Percentiles rank a stretch among this genome's conserved stretches.
phyloP scores from a whole-genome alignment of 2,113 vertebrate species.

The Oriolus oriolus region DNA sequence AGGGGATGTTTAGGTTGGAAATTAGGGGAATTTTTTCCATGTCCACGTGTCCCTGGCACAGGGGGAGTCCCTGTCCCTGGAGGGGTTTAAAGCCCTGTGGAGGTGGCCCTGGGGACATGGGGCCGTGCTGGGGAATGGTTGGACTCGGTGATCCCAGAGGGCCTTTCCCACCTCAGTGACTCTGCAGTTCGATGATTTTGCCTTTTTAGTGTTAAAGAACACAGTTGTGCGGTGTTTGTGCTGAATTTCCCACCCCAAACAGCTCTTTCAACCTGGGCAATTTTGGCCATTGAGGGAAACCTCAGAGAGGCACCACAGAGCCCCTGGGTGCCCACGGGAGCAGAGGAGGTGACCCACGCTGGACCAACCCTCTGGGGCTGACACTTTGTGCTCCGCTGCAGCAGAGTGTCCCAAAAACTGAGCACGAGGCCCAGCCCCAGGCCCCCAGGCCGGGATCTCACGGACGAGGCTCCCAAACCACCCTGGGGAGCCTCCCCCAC shows the following conservation, averaged over 20 bases:
- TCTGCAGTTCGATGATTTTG: background rate
- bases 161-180: background rate
- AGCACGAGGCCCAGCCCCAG: background rate
- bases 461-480: fast-evolving
- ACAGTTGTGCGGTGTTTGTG: background rate
- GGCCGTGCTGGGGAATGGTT: background rate
- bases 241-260: background rate
- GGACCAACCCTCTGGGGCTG: background rate
- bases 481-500: background rate
- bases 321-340: fast-evolving
- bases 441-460: background rate
- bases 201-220: background rate
- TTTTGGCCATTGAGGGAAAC: background rate
- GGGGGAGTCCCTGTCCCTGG: background rate
- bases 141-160: background rate
- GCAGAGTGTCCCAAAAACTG: background rate
- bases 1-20: background rate
- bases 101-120: background rate
- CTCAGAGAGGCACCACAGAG: background rate
- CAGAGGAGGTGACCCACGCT: fast-evolving
- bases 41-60: background rate
- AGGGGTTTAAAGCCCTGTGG: background rate
- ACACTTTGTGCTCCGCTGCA: background rate
- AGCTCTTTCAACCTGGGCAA: background rate
- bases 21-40: background rate